phyloP scores from a whole-genome alignment of 2,888 invertebrate genomes.

The Spialia ferax region DNA sequence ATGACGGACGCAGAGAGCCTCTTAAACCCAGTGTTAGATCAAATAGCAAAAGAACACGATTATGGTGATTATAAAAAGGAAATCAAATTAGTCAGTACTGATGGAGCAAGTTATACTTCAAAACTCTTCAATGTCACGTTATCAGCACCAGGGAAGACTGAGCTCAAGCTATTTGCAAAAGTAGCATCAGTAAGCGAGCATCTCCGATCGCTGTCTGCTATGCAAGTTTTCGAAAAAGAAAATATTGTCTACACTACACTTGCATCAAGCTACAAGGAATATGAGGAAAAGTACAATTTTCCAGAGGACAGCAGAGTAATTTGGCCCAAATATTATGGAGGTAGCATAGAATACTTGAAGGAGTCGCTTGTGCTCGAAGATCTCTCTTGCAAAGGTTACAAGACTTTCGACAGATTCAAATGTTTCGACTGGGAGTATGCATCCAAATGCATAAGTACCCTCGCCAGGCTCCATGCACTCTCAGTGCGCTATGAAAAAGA shows the following conservation, averaged over 20 bases:
- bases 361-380: not conserved
- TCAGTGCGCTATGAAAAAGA: not conserved
- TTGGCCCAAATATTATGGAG: not conserved
- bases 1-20: not conserved
- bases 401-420: not conserved
- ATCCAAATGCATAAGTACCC: not conserved
- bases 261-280: not conserved
- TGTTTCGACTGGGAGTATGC: not conserved
- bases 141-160: not conserved
- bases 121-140: not conserved
- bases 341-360: not conserved
- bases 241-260: not conserved
- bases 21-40: not conserved
- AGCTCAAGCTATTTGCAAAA: constrained; percentile 1
- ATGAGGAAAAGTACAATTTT: not conserved
- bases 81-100: not conserved
- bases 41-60: not conserved
- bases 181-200: not conserved
- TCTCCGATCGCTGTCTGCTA: not conserved
- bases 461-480: not conserved
- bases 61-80: not conserved
- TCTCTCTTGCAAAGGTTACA: not conserved
- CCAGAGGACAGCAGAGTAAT: not conserved
- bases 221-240: not conserved
- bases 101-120: not conserved